Base-by-base conservation (phyloP, 2,113 vertebrate genomes). In the Mesocricetus auratus region DNA sequence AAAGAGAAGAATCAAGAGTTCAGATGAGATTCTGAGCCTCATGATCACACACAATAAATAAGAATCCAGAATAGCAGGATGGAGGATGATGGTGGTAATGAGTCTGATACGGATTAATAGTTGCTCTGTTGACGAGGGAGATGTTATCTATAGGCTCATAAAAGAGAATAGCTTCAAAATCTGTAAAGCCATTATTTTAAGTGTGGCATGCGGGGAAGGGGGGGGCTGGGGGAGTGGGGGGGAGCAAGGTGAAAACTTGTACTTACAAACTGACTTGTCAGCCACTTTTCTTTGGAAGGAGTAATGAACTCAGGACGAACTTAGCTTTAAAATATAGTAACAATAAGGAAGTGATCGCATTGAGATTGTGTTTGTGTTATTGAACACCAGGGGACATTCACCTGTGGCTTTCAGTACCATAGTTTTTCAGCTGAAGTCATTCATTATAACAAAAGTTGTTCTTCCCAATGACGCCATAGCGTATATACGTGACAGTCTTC, bases 281-380 rank as follows among this genome's bases (percentile, higher is more conserved):
- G 42, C 17, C 24, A 2, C 50, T 71, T 85, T 66, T 11, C 73
- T 79, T 86, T 22, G 6, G 8, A 42, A 89, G 33, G 47, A 87
- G 13, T 79, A 2, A 86, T n/a, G 89, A 53, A 71, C 87, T 82
- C 36, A 45, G 16, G 87, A 36, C 0, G 1, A 95, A 50, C 73
- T 75, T 60, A 71, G 53, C 31, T 82, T 50, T 26, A 93, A 96
- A 96, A 85, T 68, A 86, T 2, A 15, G 53, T 96, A 85, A 53
- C 9, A 71, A 12, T 86, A 95, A 82, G 56, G 58, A 89, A 3
- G 15, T 45, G 64, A 42, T 71, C 79, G 17, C 2, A 0, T 82
- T 78, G 69, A 24, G 16, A 4, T 39, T 68, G 81, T 19, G 24
- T 60, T 64, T 39, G 45, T 93, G 93, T 64, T n/a, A 12, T 68